These are phyloP conservation scores for Reinhardtius hippoglossoides DNA, from an alignment of 2,113 vertebrate genomes.

Conservation along the genomic window DNA sequence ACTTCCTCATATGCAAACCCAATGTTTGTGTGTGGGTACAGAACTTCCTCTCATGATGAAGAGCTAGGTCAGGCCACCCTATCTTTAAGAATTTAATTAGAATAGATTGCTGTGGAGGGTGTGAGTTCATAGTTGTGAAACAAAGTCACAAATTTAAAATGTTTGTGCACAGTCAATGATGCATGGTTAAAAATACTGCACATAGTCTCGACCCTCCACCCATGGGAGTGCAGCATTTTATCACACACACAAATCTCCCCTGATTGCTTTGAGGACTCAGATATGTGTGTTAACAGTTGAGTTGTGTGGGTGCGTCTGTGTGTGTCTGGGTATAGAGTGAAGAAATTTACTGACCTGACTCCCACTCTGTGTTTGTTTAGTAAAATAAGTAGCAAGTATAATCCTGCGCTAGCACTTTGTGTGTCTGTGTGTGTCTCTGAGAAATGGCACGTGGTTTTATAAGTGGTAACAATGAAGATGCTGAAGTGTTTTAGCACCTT, in stretches of 20 bases:
- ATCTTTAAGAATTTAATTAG: constrained; percentile 39
- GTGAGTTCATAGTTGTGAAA: background rate
- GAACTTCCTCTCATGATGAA: constrained; percentile 28
- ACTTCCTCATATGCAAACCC: constrained; percentile 75
- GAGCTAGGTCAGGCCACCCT: constrained; percentile 41
- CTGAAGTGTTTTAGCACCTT: constrained; percentile 18
- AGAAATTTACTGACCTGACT: constrained; percentile 25
- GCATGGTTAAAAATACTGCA: constrained; percentile 12
- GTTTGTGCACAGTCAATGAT: background rate
- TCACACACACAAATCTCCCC: constrained; percentile 37
- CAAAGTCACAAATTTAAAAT: background rate
- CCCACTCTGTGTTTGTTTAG: constrained; percentile 35
- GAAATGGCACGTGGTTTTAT: background rate
- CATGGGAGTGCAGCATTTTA: constrained; percentile 47
- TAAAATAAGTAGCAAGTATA: constrained; percentile 29
- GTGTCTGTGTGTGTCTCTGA: constrained; percentile 8
- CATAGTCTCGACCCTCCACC: constrained; percentile 12
- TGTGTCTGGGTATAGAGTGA: background rate
- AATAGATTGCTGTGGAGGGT: constrained; percentile 29
- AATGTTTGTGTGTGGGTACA: constrained; percentile 37
- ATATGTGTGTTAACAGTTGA: constrained; percentile 1
- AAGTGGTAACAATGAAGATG: constrained; percentile 3
- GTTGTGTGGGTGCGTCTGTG: constrained; percentile 3
- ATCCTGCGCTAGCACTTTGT: background rate
- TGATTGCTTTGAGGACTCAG: constrained; percentile 15